Base-by-base conservation (phyloP, 2,888 invertebrate species). In the Allygus modestus region DNA sequence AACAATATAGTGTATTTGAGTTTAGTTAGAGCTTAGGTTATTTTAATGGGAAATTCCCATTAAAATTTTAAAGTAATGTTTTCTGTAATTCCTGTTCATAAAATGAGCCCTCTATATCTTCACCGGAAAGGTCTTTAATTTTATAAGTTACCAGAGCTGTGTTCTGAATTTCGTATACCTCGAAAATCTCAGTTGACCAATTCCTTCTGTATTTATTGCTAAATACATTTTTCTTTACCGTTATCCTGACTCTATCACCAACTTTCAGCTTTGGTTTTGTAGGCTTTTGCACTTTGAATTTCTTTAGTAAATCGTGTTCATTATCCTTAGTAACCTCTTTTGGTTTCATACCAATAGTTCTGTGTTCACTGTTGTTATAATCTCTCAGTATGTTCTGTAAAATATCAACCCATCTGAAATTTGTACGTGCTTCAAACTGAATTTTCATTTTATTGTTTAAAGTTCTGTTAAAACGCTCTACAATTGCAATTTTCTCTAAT, bases 351-450 rank as follows among this genome's bases (percentile, higher is more conserved):
- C 58, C 23, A 65, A 65, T 82, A 17, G 65, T 82, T 65, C 65
- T 82, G 23, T 81, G 81, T 9, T 61, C n/a, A 11, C n/a, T 12
- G 12, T 58, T 61, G 33, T 82, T 65, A 20, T 82, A 82, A 0
- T 82, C 46, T 31, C 20, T 65, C 0, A 69, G 5, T 20, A 69
- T 33, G 9, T 37, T 43, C 20, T 69, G 65, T 15, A 69, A 23
- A 1, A 26, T 82, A 69, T 82, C 82, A 43, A 82, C n/a, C 82
- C 65, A 82, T 43, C 69, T n/a, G 23, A 82, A 65, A 37, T n/a
- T 23, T n/a, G 33, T 82, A 5, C 46, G 33, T 5, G 43, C 11
- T 69, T 83, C 75, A 73, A 83, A 83, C 17, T 54, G 28, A 4
- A 83, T 17, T 73, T 54, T 83, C 20, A 83, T 31, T 28, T 20